A percentile compares a stretch with the other conserved stretches of the same genome.
phyloP scores from a whole-genome alignment of 2,888 invertebrate species.

The Notodonta ziczac region DNA sequence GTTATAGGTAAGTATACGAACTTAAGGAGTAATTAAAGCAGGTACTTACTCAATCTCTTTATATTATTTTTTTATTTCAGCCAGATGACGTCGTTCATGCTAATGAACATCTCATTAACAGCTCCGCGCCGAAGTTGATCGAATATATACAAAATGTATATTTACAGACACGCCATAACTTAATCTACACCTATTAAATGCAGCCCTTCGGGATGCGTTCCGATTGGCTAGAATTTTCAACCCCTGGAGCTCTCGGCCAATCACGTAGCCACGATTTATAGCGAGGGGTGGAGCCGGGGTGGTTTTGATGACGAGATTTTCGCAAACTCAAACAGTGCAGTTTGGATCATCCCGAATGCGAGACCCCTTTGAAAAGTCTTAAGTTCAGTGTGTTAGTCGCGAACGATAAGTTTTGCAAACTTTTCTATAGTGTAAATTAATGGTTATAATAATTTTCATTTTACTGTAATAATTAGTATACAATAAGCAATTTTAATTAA shows the following conservation, averaged over 20 bases:
- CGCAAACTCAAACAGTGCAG: slow-evolving; percentile 70
- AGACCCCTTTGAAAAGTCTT: slow-evolving; percentile 38
- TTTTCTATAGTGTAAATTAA: slow-evolving; percentile 31
- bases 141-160: slow-evolving; percentile 73
- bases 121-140: slow-evolving; percentile 60
- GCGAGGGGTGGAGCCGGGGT: slow-evolving; percentile 75
- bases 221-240: slow-evolving; percentile 73
- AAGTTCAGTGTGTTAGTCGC: slow-evolving; percentile 36
- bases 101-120: slow-evolving; percentile 66
- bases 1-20: background rate
- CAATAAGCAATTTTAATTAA: too few relatives aligned
- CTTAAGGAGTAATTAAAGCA: background rate
- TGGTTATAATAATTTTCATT: background rate
- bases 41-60: background rate
- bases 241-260: slow-evolving; percentile 72
- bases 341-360: slow-evolving; percentile 51
- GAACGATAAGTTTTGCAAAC: slow-evolving; percentile 49
- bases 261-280: slow-evolving; percentile 52
- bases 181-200: slow-evolving; percentile 80
- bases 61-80: background rate
- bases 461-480: background rate
- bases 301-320: slow-evolving; percentile 72
- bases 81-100: slow-evolving; percentile 23
- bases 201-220: slow-evolving; percentile 54
- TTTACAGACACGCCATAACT: slow-evolving; percentile 76